Percentiles rank a stretch among this genome's conserved stretches.
These are phyloP conservation scores for Porites australiensis DNA, from an alignment of 64 coral and sea anemone species.

Conservation along the genomic window DNA sequence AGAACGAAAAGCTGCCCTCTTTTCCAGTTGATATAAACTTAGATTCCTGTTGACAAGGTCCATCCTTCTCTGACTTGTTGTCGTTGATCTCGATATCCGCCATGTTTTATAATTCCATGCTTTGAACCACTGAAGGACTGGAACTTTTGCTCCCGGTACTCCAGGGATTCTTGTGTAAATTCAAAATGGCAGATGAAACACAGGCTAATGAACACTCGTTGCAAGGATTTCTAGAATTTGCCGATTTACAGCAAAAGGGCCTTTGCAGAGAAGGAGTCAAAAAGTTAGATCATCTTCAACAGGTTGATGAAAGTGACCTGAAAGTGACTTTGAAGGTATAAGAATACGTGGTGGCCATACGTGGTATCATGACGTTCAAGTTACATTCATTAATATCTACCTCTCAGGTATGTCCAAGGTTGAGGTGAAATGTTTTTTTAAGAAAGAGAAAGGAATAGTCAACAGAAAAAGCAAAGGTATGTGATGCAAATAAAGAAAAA, in stretches of 20 bases:
- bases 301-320: slow-evolving; percentile 55
- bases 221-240: slow-evolving; percentile 59
- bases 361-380: not conserved
- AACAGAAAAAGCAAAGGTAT: not conserved
- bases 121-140: slow-evolving; percentile 52
- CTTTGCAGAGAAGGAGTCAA: slow-evolving; percentile 43
- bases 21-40: too few relatives aligned
- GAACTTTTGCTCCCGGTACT: slow-evolving; percentile 45
- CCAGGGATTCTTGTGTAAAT: slow-evolving; percentile 18
- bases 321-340: slow-evolving; percentile 28
- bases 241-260: slow-evolving; percentile 26
- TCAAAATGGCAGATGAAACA: slow-evolving; percentile 32
- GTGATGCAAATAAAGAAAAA: not conserved
- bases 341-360: not conserved
- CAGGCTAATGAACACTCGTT: slow-evolving; percentile 15
- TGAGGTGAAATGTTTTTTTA: slow-evolving; percentile 29
- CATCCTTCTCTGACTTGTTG: too few relatives aligned
- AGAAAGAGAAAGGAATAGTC: slow-evolving; percentile 25
- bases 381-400: not conserved
- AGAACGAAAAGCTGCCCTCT: not conserved
- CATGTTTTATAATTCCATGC: slow-evolving; percentile 17
- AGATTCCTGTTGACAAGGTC: too few relatives aligned
- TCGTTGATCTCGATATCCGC: too few relatives aligned
- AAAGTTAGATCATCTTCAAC: slow-evolving; percentile 45
- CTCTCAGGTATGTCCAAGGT: slow-evolving; percentile 45